Evolutionary conservation across 2,888 invertebrate species (phyloP).

Genomic region (Lapara coniferarum): DNA sequence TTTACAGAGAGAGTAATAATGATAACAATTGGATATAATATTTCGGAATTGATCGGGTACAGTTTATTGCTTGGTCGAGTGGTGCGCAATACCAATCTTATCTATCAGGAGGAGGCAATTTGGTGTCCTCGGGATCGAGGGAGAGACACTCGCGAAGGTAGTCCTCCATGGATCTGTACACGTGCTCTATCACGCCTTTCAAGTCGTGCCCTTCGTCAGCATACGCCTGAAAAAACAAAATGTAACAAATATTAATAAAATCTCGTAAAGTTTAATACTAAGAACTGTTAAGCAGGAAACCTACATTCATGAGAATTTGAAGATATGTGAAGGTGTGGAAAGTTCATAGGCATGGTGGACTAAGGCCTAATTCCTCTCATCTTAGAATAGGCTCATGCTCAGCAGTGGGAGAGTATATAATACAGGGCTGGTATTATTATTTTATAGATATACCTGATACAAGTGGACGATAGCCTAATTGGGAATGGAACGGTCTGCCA

Average conservation of each 20-base stretch:
- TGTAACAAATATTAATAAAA: too few species aligned
- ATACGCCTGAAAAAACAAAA: slow-evolving; percentile 87
- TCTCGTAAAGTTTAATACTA: too few species aligned
- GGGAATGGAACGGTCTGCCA: too few species aligned
- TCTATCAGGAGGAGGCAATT: slow-evolving; percentile 85
- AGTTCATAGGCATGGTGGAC: too few species aligned
- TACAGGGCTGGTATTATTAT: too few species aligned
- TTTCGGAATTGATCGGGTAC: slow-evolving; percentile 41
- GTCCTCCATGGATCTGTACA: slow-evolving; percentile 96
- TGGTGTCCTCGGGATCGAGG: slow-evolving; percentile 90
- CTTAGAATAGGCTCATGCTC: too few species aligned
- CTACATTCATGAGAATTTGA: too few species aligned
- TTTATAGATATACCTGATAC: too few species aligned
- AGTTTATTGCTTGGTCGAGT: slow-evolving; percentile 39
- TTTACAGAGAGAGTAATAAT: slow-evolving; percentile 69
- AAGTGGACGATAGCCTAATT: too few species aligned
- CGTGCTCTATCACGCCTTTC: slow-evolving; percentile 93
- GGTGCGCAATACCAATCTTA: slow-evolving; percentile 44
- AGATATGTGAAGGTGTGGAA: too few species aligned
- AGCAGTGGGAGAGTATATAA: too few species aligned
- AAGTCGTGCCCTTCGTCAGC: slow-evolving; percentile 95
- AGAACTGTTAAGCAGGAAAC: not conserved
- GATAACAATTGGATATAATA: slow-evolving; percentile 57
- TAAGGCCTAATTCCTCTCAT: too few species aligned
- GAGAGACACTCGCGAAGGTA: slow-evolving; percentile 95